Conservation (phyloP, 23 tunicate species). For the Aplidium turbinatum region DNA sequence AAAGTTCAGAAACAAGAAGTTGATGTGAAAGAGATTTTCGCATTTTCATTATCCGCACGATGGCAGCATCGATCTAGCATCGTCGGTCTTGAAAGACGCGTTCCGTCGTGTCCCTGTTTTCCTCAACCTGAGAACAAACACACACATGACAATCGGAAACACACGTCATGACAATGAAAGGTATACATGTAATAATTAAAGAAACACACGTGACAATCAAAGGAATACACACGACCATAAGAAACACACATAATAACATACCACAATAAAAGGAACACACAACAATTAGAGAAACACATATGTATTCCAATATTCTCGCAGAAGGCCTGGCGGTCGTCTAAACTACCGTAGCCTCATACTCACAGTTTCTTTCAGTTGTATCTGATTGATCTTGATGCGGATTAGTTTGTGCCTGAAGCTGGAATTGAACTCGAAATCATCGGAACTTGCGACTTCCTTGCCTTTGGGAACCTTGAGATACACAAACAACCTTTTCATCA, state of each 20-base stretch:
- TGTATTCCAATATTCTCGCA: no score
- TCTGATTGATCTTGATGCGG: slow-evolving; percentile 88
- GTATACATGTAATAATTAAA: no score
- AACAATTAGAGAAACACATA: no score
- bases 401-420: slow-evolving; percentile 84
- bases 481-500: no score
- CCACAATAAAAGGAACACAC: no score
- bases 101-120: slow-evolving; percentile 81
- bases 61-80: slow-evolving; percentile 93
- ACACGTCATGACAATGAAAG: no score
- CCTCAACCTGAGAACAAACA: slow-evolving; percentile 83
- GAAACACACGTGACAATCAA: no score
- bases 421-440: slow-evolving; percentile 67
- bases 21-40: slow-evolving; percentile 75
- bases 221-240: no score
- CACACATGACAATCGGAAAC: no score
- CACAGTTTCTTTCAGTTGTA: slow-evolving; percentile 95
- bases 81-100: slow-evolving; percentile 90
- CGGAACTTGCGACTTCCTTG: slow-evolving; percentile 70
- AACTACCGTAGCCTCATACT: no score
- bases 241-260: no score
- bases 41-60: slow-evolving; percentile 94
- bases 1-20: slow-evolving; percentile 66
- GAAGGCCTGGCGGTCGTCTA: no score
- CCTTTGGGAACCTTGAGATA: slow-evolving; percentile 78